A percentile compares a stretch with the other conserved stretches of the same genome.
These are phyloP conservation scores for Chelonus insularis DNA, from an alignment of 1,140 invertebrate genomes.

Conservation along the genomic window DNA sequence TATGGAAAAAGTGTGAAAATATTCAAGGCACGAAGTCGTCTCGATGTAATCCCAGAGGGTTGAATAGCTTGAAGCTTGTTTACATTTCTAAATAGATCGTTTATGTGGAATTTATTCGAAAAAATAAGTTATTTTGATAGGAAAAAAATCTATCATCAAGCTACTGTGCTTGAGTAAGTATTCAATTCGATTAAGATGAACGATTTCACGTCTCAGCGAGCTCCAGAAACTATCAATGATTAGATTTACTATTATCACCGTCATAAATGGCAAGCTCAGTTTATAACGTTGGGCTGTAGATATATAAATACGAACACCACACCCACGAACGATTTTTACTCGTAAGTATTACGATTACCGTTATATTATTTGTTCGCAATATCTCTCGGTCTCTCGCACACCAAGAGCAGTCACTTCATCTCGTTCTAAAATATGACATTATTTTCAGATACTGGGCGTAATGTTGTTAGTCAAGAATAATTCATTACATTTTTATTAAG, in stretches of 20 bases:
- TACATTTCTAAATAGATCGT: too few relatives aligned
- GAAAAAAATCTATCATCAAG: too few relatives aligned
- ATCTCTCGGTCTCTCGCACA: neutral
- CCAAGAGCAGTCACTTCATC: neutral
- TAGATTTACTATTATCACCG: conserved; percentile 26
- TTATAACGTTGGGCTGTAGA: conserved; percentile 1
- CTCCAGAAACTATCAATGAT: conserved; percentile 13
- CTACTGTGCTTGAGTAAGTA: neutral
- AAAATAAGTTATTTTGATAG: too few relatives aligned
- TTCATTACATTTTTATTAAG: too few relatives aligned
- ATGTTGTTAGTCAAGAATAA: too few relatives aligned
- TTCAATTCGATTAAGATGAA: conserved; percentile 12
- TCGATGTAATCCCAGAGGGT: too few relatives aligned
- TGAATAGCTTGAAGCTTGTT: too few relatives aligned
- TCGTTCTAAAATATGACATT: neutral
- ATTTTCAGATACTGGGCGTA: neutral
- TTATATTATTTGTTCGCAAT: conserved; percentile 5
- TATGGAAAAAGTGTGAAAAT: too few relatives aligned
- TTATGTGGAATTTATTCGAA: too few relatives aligned
- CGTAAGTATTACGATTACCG: neutral
- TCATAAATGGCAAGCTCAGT: conserved; percentile 20
- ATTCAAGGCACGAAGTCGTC: too few relatives aligned
- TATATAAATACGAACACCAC: neutral
- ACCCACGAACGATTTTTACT: conserved; percentile 12
- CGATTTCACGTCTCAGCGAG: conserved; percentile 17